Conservation (phyloP, 2,113 vertebrate species). For the Poecile atricapillus region DNA sequence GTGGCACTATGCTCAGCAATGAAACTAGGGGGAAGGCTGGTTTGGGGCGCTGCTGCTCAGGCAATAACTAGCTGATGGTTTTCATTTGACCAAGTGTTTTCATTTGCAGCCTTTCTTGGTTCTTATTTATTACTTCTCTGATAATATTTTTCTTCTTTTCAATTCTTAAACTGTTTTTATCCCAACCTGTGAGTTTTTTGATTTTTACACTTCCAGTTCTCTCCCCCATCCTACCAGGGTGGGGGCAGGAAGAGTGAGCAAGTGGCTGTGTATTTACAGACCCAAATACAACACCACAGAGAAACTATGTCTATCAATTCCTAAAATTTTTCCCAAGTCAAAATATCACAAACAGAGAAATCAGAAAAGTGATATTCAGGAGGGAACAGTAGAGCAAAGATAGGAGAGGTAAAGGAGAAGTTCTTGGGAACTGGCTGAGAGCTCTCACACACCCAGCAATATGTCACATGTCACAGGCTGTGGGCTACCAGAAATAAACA, state of each 20-base stretch:
- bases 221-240: accelerated
- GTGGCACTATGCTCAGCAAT: not conserved
- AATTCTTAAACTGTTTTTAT: not conserved
- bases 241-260: accelerated
- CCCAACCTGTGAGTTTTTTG: not conserved
- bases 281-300: not conserved
- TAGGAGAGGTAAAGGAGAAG: not conserved
- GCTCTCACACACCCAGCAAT: not conserved
- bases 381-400: not conserved
- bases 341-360: not conserved
- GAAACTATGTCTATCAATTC: not conserved
- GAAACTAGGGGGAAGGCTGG: not conserved
- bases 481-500: constrained; percentile 46
- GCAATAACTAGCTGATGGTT: not conserved
- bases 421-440: not conserved
- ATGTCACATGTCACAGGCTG: not conserved
- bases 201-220: not conserved
- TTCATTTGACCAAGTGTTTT: not conserved
- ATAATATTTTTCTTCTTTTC: not conserved
- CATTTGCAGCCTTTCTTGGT: not conserved
- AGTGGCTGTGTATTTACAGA: not conserved
- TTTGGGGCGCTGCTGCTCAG: not conserved
- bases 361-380: not conserved
- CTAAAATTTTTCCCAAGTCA: not conserved
- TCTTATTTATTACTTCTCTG: not conserved